Evolutionary conservation across 2,113 vertebrate species (phyloP).

Genomic region (Psittacula cyanocephala): DNA sequence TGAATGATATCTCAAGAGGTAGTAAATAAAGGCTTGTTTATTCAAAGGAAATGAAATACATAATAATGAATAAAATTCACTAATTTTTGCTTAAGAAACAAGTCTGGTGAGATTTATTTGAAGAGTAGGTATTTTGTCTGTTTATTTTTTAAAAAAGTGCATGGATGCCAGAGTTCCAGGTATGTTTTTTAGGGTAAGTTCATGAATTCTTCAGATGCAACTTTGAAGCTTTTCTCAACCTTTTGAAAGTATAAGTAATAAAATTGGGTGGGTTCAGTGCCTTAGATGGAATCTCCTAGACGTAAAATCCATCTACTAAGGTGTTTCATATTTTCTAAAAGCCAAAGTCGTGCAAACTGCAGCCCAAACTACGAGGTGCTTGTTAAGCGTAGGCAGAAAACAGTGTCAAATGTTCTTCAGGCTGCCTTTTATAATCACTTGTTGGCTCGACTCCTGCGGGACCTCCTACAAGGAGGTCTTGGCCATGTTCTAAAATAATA

Average conservation of each 20-base stretch:
- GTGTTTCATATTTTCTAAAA: slow-evolving; percentile 71
- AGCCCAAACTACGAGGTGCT: slow-evolving; percentile 25
- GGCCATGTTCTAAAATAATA: slow-evolving; percentile 50
- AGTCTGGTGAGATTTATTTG: slow-evolving; percentile 22
- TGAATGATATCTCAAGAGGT: not conserved
- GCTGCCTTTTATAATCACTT: slow-evolving; percentile 53
- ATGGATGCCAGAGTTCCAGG: slow-evolving; percentile 29
- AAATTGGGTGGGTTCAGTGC: slow-evolving; percentile 61
- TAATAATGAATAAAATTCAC: slow-evolving; percentile 10
- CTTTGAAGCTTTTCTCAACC: slow-evolving; percentile 67
- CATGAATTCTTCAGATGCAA: slow-evolving; percentile 33
- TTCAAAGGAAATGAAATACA: slow-evolving; percentile 39
- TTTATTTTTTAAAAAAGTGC: not conserved
- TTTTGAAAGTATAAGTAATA: slow-evolving; percentile 64
- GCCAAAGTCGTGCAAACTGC: slow-evolving; percentile 60
- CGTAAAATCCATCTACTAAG: slow-evolving; percentile 61
- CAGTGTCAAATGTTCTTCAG: slow-evolving; percentile 55
- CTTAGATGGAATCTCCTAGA: slow-evolving; percentile 60
- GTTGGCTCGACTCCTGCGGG: slow-evolving; percentile 35
- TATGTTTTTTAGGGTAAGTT: slow-evolving; percentile 51
- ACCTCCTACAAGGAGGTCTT: slow-evolving; percentile 49
- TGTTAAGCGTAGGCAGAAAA: slow-evolving; percentile 55
- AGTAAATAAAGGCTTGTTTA: slow-evolving; percentile 22
- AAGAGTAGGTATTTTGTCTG: not conserved
- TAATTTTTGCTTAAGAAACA: slow-evolving; percentile 8